These are phyloP conservation scores for Erebia palarica DNA, from an alignment of 2,888 invertebrate species.

Conservation along the genomic window DNA sequence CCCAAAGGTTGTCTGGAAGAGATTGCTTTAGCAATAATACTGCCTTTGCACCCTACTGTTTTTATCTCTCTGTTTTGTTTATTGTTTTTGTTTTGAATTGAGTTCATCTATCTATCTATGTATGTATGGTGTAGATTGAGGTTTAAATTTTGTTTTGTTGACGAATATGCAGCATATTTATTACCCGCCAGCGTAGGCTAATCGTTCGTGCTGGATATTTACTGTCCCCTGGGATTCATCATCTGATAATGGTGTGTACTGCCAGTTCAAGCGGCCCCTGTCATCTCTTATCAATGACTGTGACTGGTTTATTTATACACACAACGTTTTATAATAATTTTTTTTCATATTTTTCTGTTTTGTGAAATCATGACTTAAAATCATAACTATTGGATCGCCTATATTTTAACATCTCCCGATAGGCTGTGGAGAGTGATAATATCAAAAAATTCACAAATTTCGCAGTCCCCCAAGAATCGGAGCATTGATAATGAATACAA, in stretches of 20 bases:
- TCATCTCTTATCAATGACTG: not conserved
- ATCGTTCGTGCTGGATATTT: constrained; percentile 10
- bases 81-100: no score
- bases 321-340: not conserved
- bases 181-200: constrained; percentile 7
- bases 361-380: not conserved
- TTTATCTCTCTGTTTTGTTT: no score
- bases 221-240: constrained; percentile 3
- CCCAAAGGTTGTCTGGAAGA: no score
- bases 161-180: constrained; percentile 5
- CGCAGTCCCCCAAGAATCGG: no score
- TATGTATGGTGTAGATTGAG: not conserved
- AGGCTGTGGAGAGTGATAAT: no score
- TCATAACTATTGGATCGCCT: no score
- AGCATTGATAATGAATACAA: no score
- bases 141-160: constrained; percentile 2
- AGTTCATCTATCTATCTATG: no score
- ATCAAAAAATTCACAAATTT: no score
- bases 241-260: constrained; percentile 6
- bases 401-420: no score
- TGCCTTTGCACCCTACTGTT: no score
- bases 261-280: constrained; percentile 8
- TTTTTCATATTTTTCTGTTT: not conserved
- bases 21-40: no score
- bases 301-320: not conserved